Conservation (phyloP, 2,113 vertebrate species). For the Cephalopholis sonnerati region DNA sequence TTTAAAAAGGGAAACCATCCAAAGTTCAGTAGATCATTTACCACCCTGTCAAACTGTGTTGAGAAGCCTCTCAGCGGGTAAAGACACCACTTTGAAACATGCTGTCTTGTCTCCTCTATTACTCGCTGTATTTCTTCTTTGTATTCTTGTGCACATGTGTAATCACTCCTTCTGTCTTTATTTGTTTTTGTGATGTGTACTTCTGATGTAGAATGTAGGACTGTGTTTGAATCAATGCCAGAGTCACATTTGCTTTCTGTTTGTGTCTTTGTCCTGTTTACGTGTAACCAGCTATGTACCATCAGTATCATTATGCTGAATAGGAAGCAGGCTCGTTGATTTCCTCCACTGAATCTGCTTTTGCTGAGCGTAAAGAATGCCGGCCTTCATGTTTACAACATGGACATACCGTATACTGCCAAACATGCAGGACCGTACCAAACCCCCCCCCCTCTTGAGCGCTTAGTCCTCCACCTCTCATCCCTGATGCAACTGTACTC, state of each 20-base stretch:
- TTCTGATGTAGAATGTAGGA: slow-evolving; percentile 58
- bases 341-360: slow-evolving; percentile 59
- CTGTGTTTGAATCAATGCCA: slow-evolving; percentile 57
- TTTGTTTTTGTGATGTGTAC: slow-evolving; percentile 38
- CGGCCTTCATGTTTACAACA: slow-evolving; percentile 81
- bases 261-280: slow-evolving; percentile 64
- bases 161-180: slow-evolving; percentile 55
- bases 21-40: slow-evolving; percentile 58
- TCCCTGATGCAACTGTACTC: slow-evolving; percentile 67
- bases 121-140: slow-evolving; percentile 65
- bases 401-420: slow-evolving; percentile 81
- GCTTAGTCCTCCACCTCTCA: slow-evolving; percentile 61
- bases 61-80: slow-evolving; percentile 46
- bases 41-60: slow-evolving; percentile 49
- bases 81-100: slow-evolving; percentile 53
- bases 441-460: slow-evolving; percentile 67
- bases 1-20: slow-evolving; percentile 78
- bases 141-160: slow-evolving; percentile 66
- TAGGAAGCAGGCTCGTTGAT: slow-evolving; percentile 58
- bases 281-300: slow-evolving; percentile 61
- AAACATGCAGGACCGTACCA: slow-evolving; percentile 75
- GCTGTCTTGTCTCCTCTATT: slow-evolving; percentile 73
- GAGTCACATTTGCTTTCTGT: slow-evolving; percentile 59
- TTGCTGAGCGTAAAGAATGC: slow-evolving; percentile 65
- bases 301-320: slow-evolving; percentile 57